Percentiles rank a stretch among this genome's conserved stretches.
Conservation (phyloP, 2,888 invertebrate genomes). For the Drosophila eohydei region DNA sequence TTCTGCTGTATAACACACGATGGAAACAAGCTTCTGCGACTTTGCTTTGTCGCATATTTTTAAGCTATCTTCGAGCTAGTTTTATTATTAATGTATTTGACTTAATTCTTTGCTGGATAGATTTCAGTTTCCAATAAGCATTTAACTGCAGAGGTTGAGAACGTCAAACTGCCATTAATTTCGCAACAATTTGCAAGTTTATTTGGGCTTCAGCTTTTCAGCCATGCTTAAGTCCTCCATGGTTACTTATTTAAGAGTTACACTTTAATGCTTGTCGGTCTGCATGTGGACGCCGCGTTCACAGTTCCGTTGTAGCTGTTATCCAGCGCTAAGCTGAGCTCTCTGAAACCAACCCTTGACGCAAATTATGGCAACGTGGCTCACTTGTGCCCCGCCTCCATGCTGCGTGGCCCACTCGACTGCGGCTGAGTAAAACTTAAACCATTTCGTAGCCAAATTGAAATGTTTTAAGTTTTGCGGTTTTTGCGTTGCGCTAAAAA, state of each 20-base stretch:
- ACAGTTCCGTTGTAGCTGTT: not conserved
- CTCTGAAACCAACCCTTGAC: slow-evolving; percentile 6
- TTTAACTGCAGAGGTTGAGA: not conserved
- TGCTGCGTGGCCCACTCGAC: not conserved
- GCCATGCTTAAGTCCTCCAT: not conserved
- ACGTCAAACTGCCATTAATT: not conserved
- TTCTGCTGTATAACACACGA: too few relatives aligned
- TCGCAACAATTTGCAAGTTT: not conserved
- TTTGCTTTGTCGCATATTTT: not conserved
- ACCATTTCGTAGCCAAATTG: slow-evolving; percentile 30
- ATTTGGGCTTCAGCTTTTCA: not conserved
- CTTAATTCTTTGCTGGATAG: not conserved
- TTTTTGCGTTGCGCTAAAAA: slow-evolving; percentile 28
- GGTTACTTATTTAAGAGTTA: slow-evolving; percentile 10
- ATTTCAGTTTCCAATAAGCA: not conserved
- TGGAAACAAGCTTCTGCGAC: too few relatives aligned
- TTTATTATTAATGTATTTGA: not conserved
- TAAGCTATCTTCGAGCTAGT: not conserved
- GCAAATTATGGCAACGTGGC: not conserved
- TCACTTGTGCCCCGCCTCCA: not conserved
- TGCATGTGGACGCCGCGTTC: not conserved
- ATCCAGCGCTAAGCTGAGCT: not conserved
- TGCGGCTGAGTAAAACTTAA: slow-evolving; percentile 7
- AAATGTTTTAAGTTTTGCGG: slow-evolving; percentile 53
- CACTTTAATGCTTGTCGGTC: slow-evolving; percentile 2